Percentiles rank a stretch among this genome's conserved stretches.
Conservation (phyloP, 2,888 invertebrate species). For the Drosophila phalerata region DNA sequence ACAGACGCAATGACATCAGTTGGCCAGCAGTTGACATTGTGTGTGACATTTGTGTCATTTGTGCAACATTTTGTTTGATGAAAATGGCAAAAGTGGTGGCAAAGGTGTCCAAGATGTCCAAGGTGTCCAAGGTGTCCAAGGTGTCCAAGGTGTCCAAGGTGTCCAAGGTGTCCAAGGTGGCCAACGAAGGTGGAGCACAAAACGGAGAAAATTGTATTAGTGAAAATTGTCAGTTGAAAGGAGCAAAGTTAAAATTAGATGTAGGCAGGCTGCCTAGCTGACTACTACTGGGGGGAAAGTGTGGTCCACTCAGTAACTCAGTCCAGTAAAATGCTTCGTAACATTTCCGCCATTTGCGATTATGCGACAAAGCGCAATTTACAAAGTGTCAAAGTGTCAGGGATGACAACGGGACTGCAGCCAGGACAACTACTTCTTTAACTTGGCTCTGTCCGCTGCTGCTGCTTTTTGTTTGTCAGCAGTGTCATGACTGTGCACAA, state of each 20-base stretch:
- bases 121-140: neutral
- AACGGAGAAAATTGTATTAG: conserved; percentile 69
- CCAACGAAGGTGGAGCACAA: conserved; percentile 24
- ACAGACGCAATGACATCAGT: conserved; percentile 58
- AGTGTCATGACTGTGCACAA: conserved; percentile 46
- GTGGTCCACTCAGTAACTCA: neutral
- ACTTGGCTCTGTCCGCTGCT: conserved; percentile 13
- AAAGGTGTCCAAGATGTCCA: conserved; percentile 18
- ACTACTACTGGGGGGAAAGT: conserved; percentile 1
- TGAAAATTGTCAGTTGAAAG: conserved; percentile 60
- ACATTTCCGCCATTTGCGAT: conserved; percentile 76
- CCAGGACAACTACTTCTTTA: conserved; percentile 42
- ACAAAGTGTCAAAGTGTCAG: conserved; percentile 83
- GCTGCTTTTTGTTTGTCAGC: conserved; percentile 49
- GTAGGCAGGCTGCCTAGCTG: conserved; percentile 37
- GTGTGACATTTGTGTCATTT: conserved; percentile 72
- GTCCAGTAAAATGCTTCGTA: conserved; percentile 69
- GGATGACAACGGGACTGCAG: conserved; percentile 52
- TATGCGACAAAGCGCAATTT: conserved; percentile 78
- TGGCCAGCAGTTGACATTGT: conserved; percentile 75
- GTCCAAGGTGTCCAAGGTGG: too few relatives aligned
- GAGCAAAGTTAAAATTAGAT: conserved; percentile 74
- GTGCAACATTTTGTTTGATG: conserved; percentile 79
- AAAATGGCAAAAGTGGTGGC: conserved; percentile 58
- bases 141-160: conserved; percentile 24